Base-by-base conservation (phyloP, 2,113 vertebrate species). In the Mastomys natalensis region DNA sequence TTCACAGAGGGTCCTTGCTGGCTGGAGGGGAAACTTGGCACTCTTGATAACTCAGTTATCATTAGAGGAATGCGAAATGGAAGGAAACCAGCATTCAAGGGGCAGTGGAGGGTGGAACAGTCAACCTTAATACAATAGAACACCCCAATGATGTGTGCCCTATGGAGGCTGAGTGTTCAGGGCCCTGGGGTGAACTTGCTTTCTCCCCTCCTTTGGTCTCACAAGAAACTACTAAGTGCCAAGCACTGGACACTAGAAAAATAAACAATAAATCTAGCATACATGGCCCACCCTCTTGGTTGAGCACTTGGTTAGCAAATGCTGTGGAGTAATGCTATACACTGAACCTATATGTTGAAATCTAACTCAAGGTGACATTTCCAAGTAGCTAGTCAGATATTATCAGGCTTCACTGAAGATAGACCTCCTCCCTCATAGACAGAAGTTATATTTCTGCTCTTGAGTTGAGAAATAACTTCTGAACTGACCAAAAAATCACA, bases 1-100 rank as follows among this genome's bases (percentile, higher is more conserved):
- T 96, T 97, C 92, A 95, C 64, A 90, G 80, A 97, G 51, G 91
- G 90, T 53, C 77, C 53, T 62, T 87, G 22, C 66, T 45, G 66
- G 53, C 88, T 85, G 68, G 80, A 96, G 80, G 87, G 80, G 7
- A 92, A 70, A 81, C 37, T 34, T 53, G 29, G 22, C 26, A 78
- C 70, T 58, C 73, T 80, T 53, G 24, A 73, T 48, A 76, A 84
- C 80, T 72, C 45, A 29, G 37, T 48, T 29, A 85, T 76, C 34
- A 22, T 60, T 62, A 43, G 82, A 74, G 64, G 84, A 91, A 60
- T 21, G 9, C 19, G 12, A 5, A 55, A 16, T 45, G 78, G 40
- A 87, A 77, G 48, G 37, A 93, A 92, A 82, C 13, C 31, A 43
- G 51, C 73, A 5, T 76, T 45, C 15, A 1, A 1, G 48, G 22